phyloP scores from a whole-genome alignment of 1,140 invertebrate species.

The Nylanderia fulva region DNA sequence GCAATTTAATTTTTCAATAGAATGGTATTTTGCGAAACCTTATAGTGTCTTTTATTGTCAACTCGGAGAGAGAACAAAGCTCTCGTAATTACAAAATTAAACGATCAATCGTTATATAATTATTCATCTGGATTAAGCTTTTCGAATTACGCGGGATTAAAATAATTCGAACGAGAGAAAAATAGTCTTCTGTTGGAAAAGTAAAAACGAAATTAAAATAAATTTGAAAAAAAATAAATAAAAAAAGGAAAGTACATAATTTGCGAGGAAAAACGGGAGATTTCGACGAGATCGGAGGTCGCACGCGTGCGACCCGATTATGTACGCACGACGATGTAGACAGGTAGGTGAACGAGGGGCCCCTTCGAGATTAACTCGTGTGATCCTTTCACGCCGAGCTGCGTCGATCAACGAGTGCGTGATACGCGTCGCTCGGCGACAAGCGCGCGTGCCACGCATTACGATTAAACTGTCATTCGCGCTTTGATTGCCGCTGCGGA shows the following conservation, averaged over 20 bases:
- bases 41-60: too few relatives aligned
- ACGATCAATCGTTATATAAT: too few relatives aligned
- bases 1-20: neutral
- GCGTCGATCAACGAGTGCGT: constrained; percentile 75
- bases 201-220: too few relatives aligned
- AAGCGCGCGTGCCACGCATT: constrained; percentile 80
- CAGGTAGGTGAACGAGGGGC: constrained; percentile 25
- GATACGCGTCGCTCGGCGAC: constrained; percentile 64
- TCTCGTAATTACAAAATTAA: too few relatives aligned
- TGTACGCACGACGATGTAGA: constrained; percentile 1
- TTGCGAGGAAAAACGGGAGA: neutral
- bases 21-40: neutral
- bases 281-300: constrained; percentile 17
- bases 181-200: too few relatives aligned
- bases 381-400: constrained; percentile 70
- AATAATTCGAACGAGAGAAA: neutral
- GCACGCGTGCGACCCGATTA: constrained; percentile 21
- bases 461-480: constrained; percentile 82
- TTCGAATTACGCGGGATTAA: too few relatives aligned
- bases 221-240: neutral
- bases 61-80: too few relatives aligned
- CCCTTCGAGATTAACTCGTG: constrained; percentile 71
- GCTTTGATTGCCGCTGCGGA: constrained; percentile 70
- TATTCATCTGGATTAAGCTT: too few relatives aligned
- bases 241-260: too few relatives aligned